These are phyloP conservation scores for Pelecanus crispus DNA, from an alignment of 2,113 vertebrate genomes.

Conservation along the genomic window DNA sequence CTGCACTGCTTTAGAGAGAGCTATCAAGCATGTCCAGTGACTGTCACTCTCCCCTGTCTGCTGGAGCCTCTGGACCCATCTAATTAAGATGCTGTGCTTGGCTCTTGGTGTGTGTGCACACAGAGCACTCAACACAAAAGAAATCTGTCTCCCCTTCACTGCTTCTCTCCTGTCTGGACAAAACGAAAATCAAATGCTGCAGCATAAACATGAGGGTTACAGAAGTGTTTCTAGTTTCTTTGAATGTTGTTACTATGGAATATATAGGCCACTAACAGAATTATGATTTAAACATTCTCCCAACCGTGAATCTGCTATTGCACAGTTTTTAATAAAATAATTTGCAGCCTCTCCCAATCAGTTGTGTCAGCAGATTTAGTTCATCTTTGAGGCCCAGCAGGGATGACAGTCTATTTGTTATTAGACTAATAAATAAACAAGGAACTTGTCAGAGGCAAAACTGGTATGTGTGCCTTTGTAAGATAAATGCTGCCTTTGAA, in stretches of 20 bases:
- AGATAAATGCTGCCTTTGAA: conserved; percentile 78
- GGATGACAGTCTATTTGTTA: conserved; percentile 80
- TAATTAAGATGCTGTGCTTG: conserved; percentile 55
- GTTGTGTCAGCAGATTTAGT: conserved; percentile 68
- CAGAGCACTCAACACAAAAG: conserved; percentile 19
- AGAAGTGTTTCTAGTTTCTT: background rate
- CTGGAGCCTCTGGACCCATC: conserved; percentile 33
- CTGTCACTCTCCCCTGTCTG: conserved; percentile 35
- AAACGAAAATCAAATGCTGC: conserved; percentile 46
- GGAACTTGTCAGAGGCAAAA: conserved; percentile 75
- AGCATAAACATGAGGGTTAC: background rate
- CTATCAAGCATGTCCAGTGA: conserved; percentile 52
- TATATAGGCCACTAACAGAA: background rate
- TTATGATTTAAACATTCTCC: conserved; percentile 33
- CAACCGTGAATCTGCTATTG: conserved; percentile 26
- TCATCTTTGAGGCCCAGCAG: conserved; percentile 64
- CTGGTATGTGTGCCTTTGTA: conserved; percentile 69
- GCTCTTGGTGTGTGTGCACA: conserved; percentile 18
- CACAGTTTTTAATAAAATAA: conserved; percentile 63
- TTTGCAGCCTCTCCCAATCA: conserved; percentile 61
- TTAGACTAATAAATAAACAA: conserved; percentile 81
- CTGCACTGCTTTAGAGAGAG: conserved; percentile 4
- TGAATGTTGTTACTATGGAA: background rate
- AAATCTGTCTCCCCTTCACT: conserved; percentile 45
- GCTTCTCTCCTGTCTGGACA: conserved; percentile 35